Percentiles rank a stretch among this genome's conserved stretches.
Conservation (phyloP, 2,797 vertebrate genomes). For the Microctenopoma stevenorrisi region DNA sequence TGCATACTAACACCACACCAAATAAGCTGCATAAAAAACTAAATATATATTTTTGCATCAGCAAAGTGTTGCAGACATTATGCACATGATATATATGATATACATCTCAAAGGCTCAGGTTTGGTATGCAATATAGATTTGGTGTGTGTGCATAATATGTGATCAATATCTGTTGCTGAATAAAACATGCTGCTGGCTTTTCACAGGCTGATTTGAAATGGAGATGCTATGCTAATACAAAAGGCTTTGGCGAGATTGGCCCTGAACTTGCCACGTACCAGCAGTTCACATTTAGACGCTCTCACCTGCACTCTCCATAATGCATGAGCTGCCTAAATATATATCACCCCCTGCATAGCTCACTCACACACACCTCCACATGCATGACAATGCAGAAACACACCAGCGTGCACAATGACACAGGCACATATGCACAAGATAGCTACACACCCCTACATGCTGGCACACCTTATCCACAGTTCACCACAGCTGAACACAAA, state of each 20-base stretch:
- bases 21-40: slow-evolving; percentile 15
- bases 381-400: slow-evolving; percentile 24
- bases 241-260: slow-evolving; percentile 78
- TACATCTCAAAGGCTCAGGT: slow-evolving; percentile 58
- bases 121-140: slow-evolving; percentile 67
- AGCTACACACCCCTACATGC: slow-evolving; percentile 10
- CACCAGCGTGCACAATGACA: slow-evolving; percentile 34
- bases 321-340: slow-evolving; percentile 80
- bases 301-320: slow-evolving; percentile 82
- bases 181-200: slow-evolving; percentile 74
- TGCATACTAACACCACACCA: slow-evolving; percentile 38
- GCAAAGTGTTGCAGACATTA: slow-evolving; percentile 33
- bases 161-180: slow-evolving; percentile 80
- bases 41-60: slow-evolving; percentile 33
- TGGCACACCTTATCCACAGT: slow-evolving; percentile 6
- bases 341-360: slow-evolving; percentile 64
- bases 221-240: slow-evolving; percentile 79
- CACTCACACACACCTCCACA: slow-evolving; percentile 18
- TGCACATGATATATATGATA: slow-evolving; percentile 57
- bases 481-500: slow-evolving; percentile 15
- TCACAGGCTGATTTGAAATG: slow-evolving; percentile 79
- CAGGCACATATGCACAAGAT: slow-evolving; percentile 16
- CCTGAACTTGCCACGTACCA: slow-evolving; percentile 78
- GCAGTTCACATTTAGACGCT: slow-evolving; percentile 76
- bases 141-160: slow-evolving; percentile 70